Evolutionary conservation across 2,113 vertebrate genomes (phyloP).

Genomic region (Accipiter virgatus): DNA sequence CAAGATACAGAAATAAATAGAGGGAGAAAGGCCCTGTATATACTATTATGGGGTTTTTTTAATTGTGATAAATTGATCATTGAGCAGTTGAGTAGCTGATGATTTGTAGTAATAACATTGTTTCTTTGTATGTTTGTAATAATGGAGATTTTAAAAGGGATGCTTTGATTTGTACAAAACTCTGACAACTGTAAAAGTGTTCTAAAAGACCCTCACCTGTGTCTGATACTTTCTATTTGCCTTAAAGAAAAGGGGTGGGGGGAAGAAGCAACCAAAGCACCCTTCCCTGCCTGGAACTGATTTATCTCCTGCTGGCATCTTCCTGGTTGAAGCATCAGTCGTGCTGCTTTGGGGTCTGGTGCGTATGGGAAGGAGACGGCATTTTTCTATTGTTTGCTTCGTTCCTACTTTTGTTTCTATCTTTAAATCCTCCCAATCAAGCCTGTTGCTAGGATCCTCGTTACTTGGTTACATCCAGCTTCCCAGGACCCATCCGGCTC

Average conservation of each 20-base stretch:
- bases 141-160: constrained; percentile 72
- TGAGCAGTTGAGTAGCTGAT: constrained; percentile 47
- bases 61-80: constrained; percentile 66
- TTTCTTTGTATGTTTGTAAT: constrained; percentile 81
- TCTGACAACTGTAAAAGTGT: constrained; percentile 72
- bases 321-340: background rate
- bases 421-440: constrained; percentile 8
- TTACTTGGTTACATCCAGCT: constrained; percentile 36
- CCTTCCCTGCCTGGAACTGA: background rate
- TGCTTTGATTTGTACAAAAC: constrained; percentile 77
- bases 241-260: background rate
- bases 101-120: constrained; percentile 72
- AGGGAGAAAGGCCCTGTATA: constrained; percentile 55
- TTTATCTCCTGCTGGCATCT: background rate
- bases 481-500: background rate
- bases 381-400: background rate
- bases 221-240: constrained; percentile 6
- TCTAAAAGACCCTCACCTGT: constrained; percentile 49
- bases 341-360: background rate
- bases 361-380: background rate
- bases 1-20: background rate
- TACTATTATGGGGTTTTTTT: constrained; percentile 41
- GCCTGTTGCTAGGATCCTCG: constrained; percentile 32
- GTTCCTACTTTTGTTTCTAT: background rate
- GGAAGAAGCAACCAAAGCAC: background rate